Evolutionary conservation across 2,888 invertebrate genomes (phyloP), one percentile per base, ranked within the genome.

Genomic region (Drosophila phalerata): DNA sequence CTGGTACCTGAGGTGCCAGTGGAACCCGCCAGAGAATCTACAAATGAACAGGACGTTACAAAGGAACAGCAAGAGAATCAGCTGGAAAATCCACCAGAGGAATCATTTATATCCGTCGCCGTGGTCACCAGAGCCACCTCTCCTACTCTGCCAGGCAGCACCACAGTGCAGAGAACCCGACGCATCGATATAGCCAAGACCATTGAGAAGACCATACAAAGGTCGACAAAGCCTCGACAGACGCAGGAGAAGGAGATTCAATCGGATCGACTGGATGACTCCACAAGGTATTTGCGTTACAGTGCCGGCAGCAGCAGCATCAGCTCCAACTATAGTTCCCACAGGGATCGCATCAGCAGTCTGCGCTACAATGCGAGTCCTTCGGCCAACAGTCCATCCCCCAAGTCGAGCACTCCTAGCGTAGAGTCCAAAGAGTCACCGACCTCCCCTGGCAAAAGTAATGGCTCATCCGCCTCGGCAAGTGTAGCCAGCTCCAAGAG

Each of bases 121-220:
- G 94, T 97, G 55, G 93, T 96, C 3, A 96, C 96, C 0, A 93
- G 97, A 66, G 95, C 95, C 30, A 97, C 97, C 0, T 97, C 97
- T 17, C 97, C 97, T 0, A 96, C 96, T 0, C 95, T 96, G 4
- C 95, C 96, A 0, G 90, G 91, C 30, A 82, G 88, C 32, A 95
- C 95, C 0, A 94, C 95, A 0, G 95, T 95, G 74, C 90, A 90
- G 48, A 93, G 96, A 74, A 94, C 94, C 25, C 94, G 96, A 79
- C 94, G 96, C 89, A 94, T 95, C 0, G 97, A 97, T 79, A 94
- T 96, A 87, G 95, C 96, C 6, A 95, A 96, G 89, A 94, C 95
- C 4, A 93, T 96, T 52, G 95, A 96, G 91, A 96, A 95, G 91
- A 95, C 95, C 57, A 93, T 96, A n/a, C 94, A 93, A 11, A 93